Base-by-base conservation (phyloP, 2,888 invertebrate species). In the Metalampra italica region DNA sequence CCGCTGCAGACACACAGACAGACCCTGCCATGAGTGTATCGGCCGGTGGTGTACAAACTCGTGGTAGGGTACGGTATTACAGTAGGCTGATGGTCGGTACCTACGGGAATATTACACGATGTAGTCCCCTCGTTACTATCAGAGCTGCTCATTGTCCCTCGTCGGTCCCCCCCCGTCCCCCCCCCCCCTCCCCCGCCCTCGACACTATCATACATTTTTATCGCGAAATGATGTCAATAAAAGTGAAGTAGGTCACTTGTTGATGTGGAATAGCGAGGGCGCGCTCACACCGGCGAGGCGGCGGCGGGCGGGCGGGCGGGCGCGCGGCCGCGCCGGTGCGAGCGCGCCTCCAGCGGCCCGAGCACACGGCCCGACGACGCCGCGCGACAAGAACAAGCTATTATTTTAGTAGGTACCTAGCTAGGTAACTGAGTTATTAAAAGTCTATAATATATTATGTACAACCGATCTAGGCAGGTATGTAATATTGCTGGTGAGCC, bases 1-100 rank as follows among this genome's bases (percentile, higher is more conserved):
- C 72, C 95, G 92, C 95, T 95, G 91, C 22, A 22, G 2, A 22
- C 22, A 3, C 22, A 22, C 22, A 22, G 22, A 22, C 22, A 22
- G 22, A 22, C n/a, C n/a, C n/a, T n/a, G n/a, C n/a, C n/a, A n/a
- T n/a, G n/a, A n/a, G n/a, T n/a, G n/a, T n/a, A n/a, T n/a, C n/a
- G n/a, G n/a, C n/a, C n/a, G n/a, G n/a, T n/a, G n/a, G n/a, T n/a
- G n/a, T n/a, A n/a, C n/a, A n/a, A n/a, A n/a, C n/a, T n/a, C n/a
- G n/a, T n/a, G n/a, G n/a, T n/a, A n/a, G n/a, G n/a, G n/a, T n/a
- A n/a, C n/a, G n/a, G n/a, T n/a, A n/a, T n/a, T n/a, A n/a, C n/a
- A n/a, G n/a, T n/a, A n/a, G n/a, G n/a, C n/a, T n/a, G n/a, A n/a
- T n/a, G n/a, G n/a, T n/a, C n/a, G n/a, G n/a, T n/a, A n/a, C n/a